These are phyloP conservation scores for Myopa testacea DNA, from an alignment of 2,888 invertebrate genomes.

Conservation along the genomic window DNA sequence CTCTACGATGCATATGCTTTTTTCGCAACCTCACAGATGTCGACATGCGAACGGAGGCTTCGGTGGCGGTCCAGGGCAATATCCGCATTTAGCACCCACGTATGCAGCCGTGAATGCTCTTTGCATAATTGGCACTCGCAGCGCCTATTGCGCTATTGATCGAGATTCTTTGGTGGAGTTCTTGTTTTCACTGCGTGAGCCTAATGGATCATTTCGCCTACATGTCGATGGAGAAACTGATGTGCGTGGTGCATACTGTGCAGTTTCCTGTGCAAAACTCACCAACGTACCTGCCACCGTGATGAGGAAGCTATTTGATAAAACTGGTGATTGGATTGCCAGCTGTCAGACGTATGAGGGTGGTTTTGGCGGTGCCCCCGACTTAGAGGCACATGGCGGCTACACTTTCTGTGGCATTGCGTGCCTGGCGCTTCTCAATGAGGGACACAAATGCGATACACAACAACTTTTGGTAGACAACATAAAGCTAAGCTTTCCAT, in stretches of 20 bases:
- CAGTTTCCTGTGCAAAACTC: constrained; percentile 88
- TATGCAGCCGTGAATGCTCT: constrained; percentile 97
- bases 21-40: constrained; percentile 53
- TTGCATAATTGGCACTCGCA: constrained; percentile 87
- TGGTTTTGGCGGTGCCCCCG: constrained; percentile 94
- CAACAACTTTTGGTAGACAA: constrained; percentile 73
- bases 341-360: constrained; percentile 99
- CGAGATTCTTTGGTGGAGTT: constrained; percentile 79
- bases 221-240: constrained; percentile 94
- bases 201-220: constrained; percentile 92
- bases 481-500: not conserved
- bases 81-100: constrained; percentile 94
- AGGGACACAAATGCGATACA: constrained; percentile 63
- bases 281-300: constrained; percentile 76
- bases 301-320: constrained; percentile 81
- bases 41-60: constrained; percentile 79
- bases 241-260: constrained; percentile 97
- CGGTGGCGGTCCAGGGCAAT: constrained; percentile 94
- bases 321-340: constrained; percentile 92
- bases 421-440: constrained; percentile 80
- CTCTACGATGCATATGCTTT: not conserved
- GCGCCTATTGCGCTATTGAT: constrained; percentile 89
- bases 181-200: constrained; percentile 79
- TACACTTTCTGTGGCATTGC: constrained; percentile 98
- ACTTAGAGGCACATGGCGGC: constrained; percentile 99